Conservation (phyloP, 2,113 vertebrate genomes). For the Kryptolebias marmoratus region DNA sequence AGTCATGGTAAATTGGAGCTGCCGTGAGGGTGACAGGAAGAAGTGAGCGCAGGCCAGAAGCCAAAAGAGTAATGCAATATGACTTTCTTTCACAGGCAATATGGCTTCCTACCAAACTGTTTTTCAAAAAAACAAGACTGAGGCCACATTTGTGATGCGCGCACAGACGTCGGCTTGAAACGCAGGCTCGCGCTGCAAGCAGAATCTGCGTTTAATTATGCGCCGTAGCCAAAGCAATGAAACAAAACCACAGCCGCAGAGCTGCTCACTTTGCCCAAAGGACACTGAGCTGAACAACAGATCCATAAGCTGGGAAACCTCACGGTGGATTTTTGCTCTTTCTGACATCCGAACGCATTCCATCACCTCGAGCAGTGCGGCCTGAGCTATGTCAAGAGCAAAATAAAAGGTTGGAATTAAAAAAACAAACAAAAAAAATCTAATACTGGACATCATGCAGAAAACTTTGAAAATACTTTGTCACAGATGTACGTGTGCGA, state of each 20-base stretch:
- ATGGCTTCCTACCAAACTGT: slow-evolving; percentile 56
- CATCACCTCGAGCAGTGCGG: slow-evolving; percentile 23
- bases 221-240: slow-evolving; percentile 71
- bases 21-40: slow-evolving; percentile 54
- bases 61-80: slow-evolving; percentile 52
- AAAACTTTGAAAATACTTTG: slow-evolving; percentile 19
- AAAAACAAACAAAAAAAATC: slow-evolving; percentile 14
- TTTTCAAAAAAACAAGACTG: slow-evolving; percentile 67
- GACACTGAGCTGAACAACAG: slow-evolving; percentile 54
- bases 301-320: slow-evolving; percentile 44
- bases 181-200: slow-evolving; percentile 54
- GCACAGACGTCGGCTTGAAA: slow-evolving; percentile 20
- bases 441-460: slow-evolving; percentile 5
- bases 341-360: slow-evolving; percentile 45
- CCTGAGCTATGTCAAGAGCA: slow-evolving; percentile 27
- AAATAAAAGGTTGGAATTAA: slow-evolving; percentile 14
- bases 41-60: slow-evolving; percentile 57
- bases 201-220: slow-evolving; percentile 78
- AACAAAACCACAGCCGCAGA: slow-evolving; percentile 70
- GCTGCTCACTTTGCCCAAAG: slow-evolving; percentile 64
- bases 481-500: slow-evolving; percentile 3
- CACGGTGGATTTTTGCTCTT: slow-evolving; percentile 45
- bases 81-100: slow-evolving; percentile 44
- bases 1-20: slow-evolving; percentile 38
- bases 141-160: slow-evolving; percentile 51